Conservation (phyloP, 2,888 invertebrate genomes). For the Acleris cristana region DNA sequence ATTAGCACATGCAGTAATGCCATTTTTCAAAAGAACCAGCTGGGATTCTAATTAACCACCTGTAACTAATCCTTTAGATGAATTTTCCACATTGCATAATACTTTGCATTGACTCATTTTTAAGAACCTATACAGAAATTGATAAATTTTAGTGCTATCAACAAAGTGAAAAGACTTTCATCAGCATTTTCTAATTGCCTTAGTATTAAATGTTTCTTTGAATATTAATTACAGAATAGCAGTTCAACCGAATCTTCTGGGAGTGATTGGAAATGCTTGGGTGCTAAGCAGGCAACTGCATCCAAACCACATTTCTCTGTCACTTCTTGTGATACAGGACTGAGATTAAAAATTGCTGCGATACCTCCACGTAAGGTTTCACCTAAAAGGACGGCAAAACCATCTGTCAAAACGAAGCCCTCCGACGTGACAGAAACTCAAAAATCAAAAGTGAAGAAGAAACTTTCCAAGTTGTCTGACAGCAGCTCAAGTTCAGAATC, state of each 20-base stretch:
- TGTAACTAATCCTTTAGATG: no score
- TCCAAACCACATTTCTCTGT: constrained; percentile 84
- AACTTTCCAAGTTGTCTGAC: constrained; percentile 62
- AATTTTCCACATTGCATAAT: no score
- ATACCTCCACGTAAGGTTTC: constrained; percentile 77
- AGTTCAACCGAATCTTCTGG: constrained; percentile 70
- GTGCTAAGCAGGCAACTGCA: constrained; percentile 61
- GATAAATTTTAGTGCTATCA: no score
- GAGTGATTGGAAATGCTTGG: constrained; percentile 76
- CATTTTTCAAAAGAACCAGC: no score
- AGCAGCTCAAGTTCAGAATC: constrained; percentile 79
- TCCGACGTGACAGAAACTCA: constrained; percentile 49
- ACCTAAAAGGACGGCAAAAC: constrained; percentile 66
- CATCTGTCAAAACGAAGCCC: constrained; percentile 68
- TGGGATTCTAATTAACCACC: no score
- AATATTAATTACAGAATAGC: constrained; percentile 65
- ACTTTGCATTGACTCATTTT: no score
- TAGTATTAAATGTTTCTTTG: neutral
- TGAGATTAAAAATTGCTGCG: constrained; percentile 85
- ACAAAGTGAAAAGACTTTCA: no score
- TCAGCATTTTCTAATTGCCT: no score
- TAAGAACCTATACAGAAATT: no score
- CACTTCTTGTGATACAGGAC: constrained; percentile 84
- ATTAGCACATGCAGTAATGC: no score
- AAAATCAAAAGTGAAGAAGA: constrained; percentile 49